These are phyloP conservation scores for Crambe crambe DNA, from an alignment of 37 sponge, comb jelly and placozoan species.

Conservation along the genomic window DNA sequence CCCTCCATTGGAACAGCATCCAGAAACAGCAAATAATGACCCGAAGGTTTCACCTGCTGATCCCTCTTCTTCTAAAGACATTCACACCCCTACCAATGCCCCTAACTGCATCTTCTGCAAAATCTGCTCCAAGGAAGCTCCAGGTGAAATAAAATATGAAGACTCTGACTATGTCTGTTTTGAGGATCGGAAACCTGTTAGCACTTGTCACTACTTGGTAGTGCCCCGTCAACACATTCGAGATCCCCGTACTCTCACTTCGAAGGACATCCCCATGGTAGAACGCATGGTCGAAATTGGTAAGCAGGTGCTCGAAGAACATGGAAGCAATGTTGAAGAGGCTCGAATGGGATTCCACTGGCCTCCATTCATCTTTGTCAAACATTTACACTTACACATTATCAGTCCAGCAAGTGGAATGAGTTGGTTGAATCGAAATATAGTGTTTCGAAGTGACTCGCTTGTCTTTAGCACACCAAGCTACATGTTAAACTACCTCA, in stretches of 20 bases:
- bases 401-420: constrained; percentile 61
- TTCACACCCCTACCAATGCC: background rate
- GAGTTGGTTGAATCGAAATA: constrained; percentile 56
- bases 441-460: constrained; percentile 67
- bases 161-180: constrained; percentile 82
- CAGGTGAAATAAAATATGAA: constrained; percentile 53
- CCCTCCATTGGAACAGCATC: too few species aligned
- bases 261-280: constrained; percentile 52
- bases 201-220: constrained; percentile 79
- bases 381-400: constrained; percentile 86
- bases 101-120: constrained; percentile 63
- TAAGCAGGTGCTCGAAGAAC: constrained; percentile 32
- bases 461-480: constrained; percentile 62
- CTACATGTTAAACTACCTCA: constrained; percentile 50
- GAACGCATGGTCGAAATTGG: constrained; percentile 71
- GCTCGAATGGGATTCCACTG: constrained; percentile 85
- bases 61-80: background rate
- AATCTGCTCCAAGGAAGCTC: constrained; percentile 36
- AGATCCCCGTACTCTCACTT: constrained; percentile 13
- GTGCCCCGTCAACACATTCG: constrained; percentile 55
- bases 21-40: too few species aligned
- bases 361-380: constrained; percentile 78
- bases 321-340: constrained; percentile 56
- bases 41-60: too few species aligned
- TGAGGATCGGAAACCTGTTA: constrained; percentile 67